Evolutionary conservation across 2,888 invertebrate species (phyloP).

Genomic region (Andricus curvator): DNA sequence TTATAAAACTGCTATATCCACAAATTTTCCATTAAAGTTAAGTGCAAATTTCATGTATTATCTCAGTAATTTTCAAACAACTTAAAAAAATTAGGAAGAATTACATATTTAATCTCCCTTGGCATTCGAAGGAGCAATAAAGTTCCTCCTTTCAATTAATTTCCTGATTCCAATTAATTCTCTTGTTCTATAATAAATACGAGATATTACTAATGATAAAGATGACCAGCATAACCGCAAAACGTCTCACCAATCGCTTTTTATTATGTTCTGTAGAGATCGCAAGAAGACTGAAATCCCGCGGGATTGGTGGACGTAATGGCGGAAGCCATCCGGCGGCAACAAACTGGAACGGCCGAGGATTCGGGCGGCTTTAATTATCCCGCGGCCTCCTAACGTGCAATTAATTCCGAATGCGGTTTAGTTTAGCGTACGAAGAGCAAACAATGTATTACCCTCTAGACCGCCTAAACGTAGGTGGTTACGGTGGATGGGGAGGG

Average conservation of each 20-base stretch:
- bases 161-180: neutral
- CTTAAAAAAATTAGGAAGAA: neutral
- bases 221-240: neutral
- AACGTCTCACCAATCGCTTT: neutral
- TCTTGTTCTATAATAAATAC: neutral
- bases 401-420: slow-evolving; percentile 75
- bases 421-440: slow-evolving; percentile 75
- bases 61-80: too few relatives aligned
- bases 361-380: slow-evolving; percentile 73
- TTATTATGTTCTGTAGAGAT: neutral
- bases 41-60: too few relatives aligned
- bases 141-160: neutral
- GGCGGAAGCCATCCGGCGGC: slow-evolving; percentile 62
- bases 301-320: slow-evolving; percentile 40
- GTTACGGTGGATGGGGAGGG: slow-evolving; percentile 66
- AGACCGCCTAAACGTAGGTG: slow-evolving; percentile 70
- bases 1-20: too few relatives aligned
- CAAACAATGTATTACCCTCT: slow-evolving; percentile 73
- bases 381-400: slow-evolving; percentile 72
- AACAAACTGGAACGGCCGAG: slow-evolving; percentile 61
- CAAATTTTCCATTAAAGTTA: too few relatives aligned
- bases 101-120: neutral
- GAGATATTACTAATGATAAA: neutral
- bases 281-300: slow-evolving; percentile 6
- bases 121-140: neutral